Evolutionary conservation across 2,888 invertebrate species (phyloP).

Genomic region (Lamproptera curius): DNA sequence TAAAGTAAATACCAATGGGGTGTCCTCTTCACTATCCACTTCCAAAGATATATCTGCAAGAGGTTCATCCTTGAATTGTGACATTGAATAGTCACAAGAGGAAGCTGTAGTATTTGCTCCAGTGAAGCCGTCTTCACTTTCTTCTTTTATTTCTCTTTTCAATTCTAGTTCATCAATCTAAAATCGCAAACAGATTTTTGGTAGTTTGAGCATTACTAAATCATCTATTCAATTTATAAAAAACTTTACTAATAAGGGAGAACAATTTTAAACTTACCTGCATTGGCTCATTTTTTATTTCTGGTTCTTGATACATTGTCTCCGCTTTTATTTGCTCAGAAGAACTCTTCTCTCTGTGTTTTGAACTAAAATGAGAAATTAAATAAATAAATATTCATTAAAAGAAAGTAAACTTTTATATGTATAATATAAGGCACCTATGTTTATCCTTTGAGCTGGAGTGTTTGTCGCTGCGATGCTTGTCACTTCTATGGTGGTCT

Average conservation of each 20-base stretch:
- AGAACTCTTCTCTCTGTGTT: slow-evolving; percentile 57
- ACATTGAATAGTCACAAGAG: slow-evolving; percentile 84
- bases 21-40: slow-evolving; percentile 85
- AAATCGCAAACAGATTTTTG: no score
- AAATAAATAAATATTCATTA: slow-evolving; percentile 4
- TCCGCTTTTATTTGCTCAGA: slow-evolving; percentile 50
- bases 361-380: slow-evolving; percentile 26
- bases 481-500: slow-evolving; percentile 58
- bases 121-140: slow-evolving; percentile 56
- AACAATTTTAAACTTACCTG: slow-evolving; percentile 38
- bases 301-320: slow-evolving; percentile 43
- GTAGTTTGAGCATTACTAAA: no score
- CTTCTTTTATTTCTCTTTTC: slow-evolving; percentile 61
- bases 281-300: slow-evolving; percentile 64
- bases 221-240: no score
- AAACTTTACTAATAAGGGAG: neutral
- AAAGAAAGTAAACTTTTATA: neutral
- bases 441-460: slow-evolving; percentile 78
- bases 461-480: slow-evolving; percentile 63
- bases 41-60: slow-evolving; percentile 64
- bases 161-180: slow-evolving; percentile 61
- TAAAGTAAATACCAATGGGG: slow-evolving; percentile 82
- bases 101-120: slow-evolving; percentile 78
- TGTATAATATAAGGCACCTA: slow-evolving; percentile 45
- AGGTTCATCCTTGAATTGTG: slow-evolving; percentile 81